phyloP scores from a whole-genome alignment of 2,113 vertebrate genomes.

The Turnix velox region DNA sequence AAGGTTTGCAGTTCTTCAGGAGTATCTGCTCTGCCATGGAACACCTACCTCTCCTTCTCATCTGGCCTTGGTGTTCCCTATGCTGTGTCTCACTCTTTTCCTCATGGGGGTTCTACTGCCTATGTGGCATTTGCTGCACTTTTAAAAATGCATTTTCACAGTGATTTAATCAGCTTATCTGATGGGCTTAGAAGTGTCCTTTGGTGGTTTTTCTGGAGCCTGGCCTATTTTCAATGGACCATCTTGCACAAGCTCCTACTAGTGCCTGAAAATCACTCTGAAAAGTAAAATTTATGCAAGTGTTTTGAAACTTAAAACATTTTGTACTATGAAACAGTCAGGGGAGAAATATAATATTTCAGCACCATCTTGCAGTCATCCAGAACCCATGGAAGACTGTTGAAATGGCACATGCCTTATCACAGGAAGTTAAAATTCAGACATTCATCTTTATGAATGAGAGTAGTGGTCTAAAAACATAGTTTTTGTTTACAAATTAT shows the following conservation, averaged over 20 bases:
- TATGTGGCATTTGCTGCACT: neutral
- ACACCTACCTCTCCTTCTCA: neutral
- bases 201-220: neutral
- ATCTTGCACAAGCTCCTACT: neutral
- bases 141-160: neutral
- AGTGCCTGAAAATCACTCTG: neutral
- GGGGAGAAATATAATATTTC: neutral
- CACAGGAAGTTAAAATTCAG: neutral
- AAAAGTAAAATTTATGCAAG: neutral
- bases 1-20: neutral
- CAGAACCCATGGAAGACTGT: neutral
- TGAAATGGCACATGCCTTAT: neutral
- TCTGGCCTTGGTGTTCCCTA: neutral
- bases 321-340: neutral
- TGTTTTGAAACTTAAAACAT: neutral
- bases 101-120: neutral
- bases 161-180: neutral
- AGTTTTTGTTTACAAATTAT: neutral
- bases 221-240: neutral
- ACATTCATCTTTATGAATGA: neutral
- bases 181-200: neutral
- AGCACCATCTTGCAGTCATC: neutral
- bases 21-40: neutral
- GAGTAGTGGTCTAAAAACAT: neutral
- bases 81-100: neutral